phyloP scores from a whole-genome alignment of 2,797 vertebrate genomes.

The Dryobates pubescens region DNA sequence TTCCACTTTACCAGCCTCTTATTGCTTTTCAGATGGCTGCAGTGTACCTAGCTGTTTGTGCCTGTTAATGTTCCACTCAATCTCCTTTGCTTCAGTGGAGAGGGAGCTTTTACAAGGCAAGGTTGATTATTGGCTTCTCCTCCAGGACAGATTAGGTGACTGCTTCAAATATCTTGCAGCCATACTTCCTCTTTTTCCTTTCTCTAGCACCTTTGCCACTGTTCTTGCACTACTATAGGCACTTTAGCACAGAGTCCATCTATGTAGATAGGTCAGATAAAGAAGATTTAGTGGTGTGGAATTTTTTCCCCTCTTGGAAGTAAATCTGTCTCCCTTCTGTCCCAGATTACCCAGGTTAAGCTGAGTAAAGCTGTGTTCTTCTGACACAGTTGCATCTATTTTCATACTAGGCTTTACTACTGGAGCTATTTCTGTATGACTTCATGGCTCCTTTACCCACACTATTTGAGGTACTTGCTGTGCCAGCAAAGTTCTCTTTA shows the following conservation, averaged over 20 bases:
- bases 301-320: not conserved
- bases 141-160: not conserved
- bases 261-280: not conserved
- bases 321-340: not conserved
- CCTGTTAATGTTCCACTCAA: not conserved
- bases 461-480: not conserved
- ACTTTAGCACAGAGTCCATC: not conserved
- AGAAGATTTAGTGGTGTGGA: not conserved
- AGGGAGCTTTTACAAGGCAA: not conserved
- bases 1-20: not conserved
- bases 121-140: not conserved
- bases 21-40: not conserved
- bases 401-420: constrained; percentile 6
- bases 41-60: not conserved
- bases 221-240: not conserved
- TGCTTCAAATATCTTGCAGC: not conserved
- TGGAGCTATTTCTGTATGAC: constrained; percentile 14
- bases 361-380: constrained; percentile 1
- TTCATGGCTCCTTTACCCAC: not conserved
- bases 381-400: not conserved
- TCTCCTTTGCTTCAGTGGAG: not conserved
- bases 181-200: not conserved
- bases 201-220: not conserved
- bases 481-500: not conserved
- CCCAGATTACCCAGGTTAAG: not conserved